Evolutionary conservation across 2,797 vertebrate species (phyloP), one percentile per base, ranked within the genome.

Genomic region (Buceros bicornis): DNA sequence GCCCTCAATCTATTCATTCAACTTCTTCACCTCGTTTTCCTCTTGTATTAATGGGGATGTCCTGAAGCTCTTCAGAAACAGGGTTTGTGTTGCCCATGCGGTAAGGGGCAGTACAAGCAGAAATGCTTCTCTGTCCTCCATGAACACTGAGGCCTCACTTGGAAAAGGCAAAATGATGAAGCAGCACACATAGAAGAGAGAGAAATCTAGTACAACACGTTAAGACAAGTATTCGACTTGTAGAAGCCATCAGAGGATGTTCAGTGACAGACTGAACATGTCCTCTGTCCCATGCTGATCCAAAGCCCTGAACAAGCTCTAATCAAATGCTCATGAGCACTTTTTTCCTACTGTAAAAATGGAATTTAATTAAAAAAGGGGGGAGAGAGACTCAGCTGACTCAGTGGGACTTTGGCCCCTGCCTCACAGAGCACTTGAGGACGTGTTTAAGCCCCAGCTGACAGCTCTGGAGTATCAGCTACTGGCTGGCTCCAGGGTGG

Each of bases 341-440:
- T 82, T 91, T 78, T 69, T 67, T 29, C 64, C 53, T 69, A 13
- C 67, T 76, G 78, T 71, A 93, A 73, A 86, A 92, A 81, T 62
- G 70, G 78, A 70, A 89, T 92, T 87, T 73, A 81, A 95, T 93
- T 87, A 82, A 69, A 92, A 90, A 48, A 45, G 29, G 76, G 90
- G 66, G 72, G 62, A 21, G 24, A 37, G 91, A 87, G 29, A 4
- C 43, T 92, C 77, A 79, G 40, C 45, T 77, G 93, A 71, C 87
- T 93, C 89, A 85, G 67, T 87, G 84, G 84, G 79, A 91, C 71
- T 67, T 94, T 76, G 54, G 65, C 21, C 61, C 51, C 76, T 62
- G 90, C 80, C 82, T 93, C 0, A 0, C 35, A 72, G 88, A 93
- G 73, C 66, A 89, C 78, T 87, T 87, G 69, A 91, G 87, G 80